Evolutionary conservation across 2,797 vertebrate species (phyloP).

Genomic region (Ficedula albicollis): DNA sequence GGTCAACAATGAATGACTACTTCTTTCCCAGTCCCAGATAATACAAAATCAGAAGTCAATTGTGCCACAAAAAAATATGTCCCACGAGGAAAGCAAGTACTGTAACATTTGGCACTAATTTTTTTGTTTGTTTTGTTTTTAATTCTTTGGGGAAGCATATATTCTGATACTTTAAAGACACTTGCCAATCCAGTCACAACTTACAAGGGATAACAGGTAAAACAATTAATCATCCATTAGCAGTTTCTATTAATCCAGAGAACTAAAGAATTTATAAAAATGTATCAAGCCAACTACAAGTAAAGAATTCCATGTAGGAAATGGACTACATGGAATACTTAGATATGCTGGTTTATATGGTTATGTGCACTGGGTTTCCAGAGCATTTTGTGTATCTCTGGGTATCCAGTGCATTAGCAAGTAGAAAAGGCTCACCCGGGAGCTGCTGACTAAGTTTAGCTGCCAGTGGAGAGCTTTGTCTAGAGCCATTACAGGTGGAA

Average conservation of each 20-base stretch:
- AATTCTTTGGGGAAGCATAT: background rate
- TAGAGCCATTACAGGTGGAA: background rate
- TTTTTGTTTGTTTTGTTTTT: background rate
- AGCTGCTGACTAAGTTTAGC: background rate
- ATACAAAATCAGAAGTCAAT: background rate
- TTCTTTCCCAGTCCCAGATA: background rate
- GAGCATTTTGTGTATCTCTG: background rate
- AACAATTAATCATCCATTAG: background rate
- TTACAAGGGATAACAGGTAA: background rate
- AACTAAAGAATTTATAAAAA: background rate
- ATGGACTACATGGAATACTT: background rate
- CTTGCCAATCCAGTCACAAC: background rate
- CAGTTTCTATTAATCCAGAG: background rate
- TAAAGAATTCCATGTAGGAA: background rate
- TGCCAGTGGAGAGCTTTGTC: background rate
- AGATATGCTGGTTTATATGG: background rate
- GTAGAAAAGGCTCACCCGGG: background rate
- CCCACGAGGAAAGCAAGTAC: background rate
- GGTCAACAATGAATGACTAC: background rate
- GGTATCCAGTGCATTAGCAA: background rate
- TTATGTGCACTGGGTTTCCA: accelerated
- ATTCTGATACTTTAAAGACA: background rate
- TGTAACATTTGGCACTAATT: background rate
- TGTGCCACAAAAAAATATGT: background rate
- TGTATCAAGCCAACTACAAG: background rate